Conservation (phyloP, 2,888 invertebrate species). For the Nomada ferruginata region DNA sequence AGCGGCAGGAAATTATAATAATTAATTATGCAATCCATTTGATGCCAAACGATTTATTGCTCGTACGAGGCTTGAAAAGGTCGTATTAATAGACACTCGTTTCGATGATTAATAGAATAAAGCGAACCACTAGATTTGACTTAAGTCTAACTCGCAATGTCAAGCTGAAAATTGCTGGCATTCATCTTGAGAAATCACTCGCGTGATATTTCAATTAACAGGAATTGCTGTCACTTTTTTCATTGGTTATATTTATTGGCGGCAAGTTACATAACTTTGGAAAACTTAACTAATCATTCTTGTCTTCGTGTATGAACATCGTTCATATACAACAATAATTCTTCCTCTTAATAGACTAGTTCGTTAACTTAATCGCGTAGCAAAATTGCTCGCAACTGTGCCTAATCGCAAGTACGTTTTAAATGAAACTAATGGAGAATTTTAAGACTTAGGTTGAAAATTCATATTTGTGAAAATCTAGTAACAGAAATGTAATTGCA, state of each 20-base stretch:
- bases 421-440: background rate
- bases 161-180: conserved; percentile 57
- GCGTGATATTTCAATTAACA: conserved; percentile 50
- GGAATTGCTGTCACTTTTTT: conserved; percentile 32
- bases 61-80: conserved; percentile 45
- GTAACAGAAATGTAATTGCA: background rate
- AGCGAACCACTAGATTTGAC: conserved; percentile 50
- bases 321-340: background rate
- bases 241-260: background rate
- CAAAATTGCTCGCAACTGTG: background rate
- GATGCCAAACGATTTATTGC: background rate
- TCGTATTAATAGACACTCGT: conserved; percentile 60
- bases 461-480: background rate
- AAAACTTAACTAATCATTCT: conserved; percentile 33
- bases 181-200: conserved; percentile 45
- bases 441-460: background rate
- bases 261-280: background rate
- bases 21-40: background rate
- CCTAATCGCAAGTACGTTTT: background rate
- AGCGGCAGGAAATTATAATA: background rate
- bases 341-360: background rate
- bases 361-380: conserved; percentile 20
- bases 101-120: conserved; percentile 54
- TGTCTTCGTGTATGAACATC: background rate
- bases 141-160: conserved; percentile 45